phyloP scores from a whole-genome alignment of 2,113 vertebrate genomes.

The Oryzias javanicus region DNA sequence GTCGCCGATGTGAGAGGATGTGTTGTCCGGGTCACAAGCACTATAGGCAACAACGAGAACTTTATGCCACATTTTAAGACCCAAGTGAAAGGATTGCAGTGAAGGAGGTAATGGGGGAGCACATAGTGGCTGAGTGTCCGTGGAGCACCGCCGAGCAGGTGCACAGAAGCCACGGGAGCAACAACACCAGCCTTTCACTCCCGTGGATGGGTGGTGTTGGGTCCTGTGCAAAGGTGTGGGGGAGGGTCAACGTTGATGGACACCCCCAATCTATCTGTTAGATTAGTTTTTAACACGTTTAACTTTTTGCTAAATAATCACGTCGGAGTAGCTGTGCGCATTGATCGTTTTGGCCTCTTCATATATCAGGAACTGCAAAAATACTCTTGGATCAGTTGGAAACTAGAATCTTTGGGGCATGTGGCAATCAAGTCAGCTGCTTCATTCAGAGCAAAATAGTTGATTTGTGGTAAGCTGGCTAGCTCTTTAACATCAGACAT shows the following conservation, averaged over 20 bases:
- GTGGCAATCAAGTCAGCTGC: conserved; percentile 21
- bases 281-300: no score
- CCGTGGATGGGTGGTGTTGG: conserved; percentile 45
- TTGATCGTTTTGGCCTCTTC: background rate
- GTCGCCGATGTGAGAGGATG: background rate
- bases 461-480: no score
- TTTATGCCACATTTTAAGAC: conserved; percentile 7
- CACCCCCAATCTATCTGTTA: background rate
- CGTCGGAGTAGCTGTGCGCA: background rate
- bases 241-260: conserved; percentile 27
- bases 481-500: no score
- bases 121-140: conserved; percentile 12
- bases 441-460: conserved; percentile 4
- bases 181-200: conserved; percentile 58
- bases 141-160: conserved; percentile 58
- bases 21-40: background rate
- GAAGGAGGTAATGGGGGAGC: conserved; percentile 38
- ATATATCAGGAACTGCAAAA: conserved; percentile 22
- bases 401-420: conserved; percentile 25
- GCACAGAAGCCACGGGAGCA: conserved; percentile 44
- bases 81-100: background rate
- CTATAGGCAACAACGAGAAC: background rate
- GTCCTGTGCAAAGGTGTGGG: conserved; percentile 26
- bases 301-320: no score
- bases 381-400: conserved; percentile 8